Percentiles rank a stretch among this genome's conserved stretches.
phyloP scores from a whole-genome alignment of 2,797 vertebrate species.

The Poliocrania exsul region DNA sequence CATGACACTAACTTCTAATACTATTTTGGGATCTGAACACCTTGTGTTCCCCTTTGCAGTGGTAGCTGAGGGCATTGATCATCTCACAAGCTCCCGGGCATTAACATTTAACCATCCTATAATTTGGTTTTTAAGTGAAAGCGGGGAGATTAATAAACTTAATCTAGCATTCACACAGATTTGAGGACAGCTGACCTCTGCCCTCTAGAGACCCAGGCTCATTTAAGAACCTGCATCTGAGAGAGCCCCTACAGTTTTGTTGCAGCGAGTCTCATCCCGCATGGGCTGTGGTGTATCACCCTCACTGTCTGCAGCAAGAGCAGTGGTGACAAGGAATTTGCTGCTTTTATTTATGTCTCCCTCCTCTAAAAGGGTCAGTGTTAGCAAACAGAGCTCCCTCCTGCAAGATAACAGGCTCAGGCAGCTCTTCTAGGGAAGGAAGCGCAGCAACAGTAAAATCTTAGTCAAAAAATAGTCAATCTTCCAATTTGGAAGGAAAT shows the following conservation, averaged over 20 bases:
- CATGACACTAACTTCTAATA: neutral
- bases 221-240: constrained; percentile 18
- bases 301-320: neutral
- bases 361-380: neutral
- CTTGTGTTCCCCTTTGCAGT: neutral
- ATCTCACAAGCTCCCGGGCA: neutral
- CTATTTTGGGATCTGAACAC: neutral
- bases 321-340: neutral
- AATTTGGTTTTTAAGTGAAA: constrained; percentile 67
- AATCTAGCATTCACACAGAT: constrained; percentile 47
- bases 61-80: neutral
- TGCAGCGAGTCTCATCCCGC: neutral
- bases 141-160: constrained; percentile 57
- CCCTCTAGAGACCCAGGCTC: constrained; percentile 50
- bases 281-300: neutral
- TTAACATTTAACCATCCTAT: constrained; percentile 15
- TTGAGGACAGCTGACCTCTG: constrained; percentile 58
- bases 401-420: neutral
- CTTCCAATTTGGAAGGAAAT: neutral
- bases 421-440: neutral
- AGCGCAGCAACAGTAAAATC: neutral
- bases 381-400: constrained; percentile 5
- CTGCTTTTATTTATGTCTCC: constrained; percentile 10
- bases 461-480: neutral
- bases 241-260: neutral